Evolutionary conservation across 2,113 vertebrate species (phyloP), one percentile per base, ranked within the genome.

Genomic region (Colius striatus): DNA sequence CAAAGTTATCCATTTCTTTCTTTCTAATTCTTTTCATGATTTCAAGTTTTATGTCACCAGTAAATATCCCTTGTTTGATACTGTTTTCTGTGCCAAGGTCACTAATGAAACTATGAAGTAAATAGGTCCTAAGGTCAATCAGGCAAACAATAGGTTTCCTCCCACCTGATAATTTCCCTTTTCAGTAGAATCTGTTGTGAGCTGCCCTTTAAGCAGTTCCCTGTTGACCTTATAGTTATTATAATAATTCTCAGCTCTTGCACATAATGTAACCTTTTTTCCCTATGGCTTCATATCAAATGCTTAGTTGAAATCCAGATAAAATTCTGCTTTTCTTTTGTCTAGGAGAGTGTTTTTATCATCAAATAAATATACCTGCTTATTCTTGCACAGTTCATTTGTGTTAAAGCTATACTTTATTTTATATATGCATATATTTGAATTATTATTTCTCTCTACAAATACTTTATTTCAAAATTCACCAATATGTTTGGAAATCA

Each of bases 111-210:
- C 43, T 74, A 78, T 67, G 32, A 84, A 92, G 15, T 48, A 50
- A 87, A n/a, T 41, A 60, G 73, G 73, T 90, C 53, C 61, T 88
- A 63, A 81, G 61, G 53, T 93, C 68, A 91, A 38, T n/a, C 34
- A 3, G 14, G 81, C 68, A 81, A 89, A 90, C 79, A 94, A 89
- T 78, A 80, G 79, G 74, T 67, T 94, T 94, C 48, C 73, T 96
- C 89, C 61, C 53, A 90, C 80, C 84, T 95, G 84, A 78, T 91
- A 87, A 89, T 89, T 88, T 92, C 76, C 13, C 27, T 77, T 95
- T 95, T 93, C 38, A 93, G 58, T 48, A 92, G 48, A 94, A 89
- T 45, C 73, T 91, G 86, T 81, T 84, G 48, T 53, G 68, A 93
- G 34, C 34, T 74, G 43, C 61, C 68, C 76, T 93, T 93, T 84